Evolutionary conservation across 2,888 invertebrate genomes (phyloP).

Genomic region (Acronicta leporina): DNA sequence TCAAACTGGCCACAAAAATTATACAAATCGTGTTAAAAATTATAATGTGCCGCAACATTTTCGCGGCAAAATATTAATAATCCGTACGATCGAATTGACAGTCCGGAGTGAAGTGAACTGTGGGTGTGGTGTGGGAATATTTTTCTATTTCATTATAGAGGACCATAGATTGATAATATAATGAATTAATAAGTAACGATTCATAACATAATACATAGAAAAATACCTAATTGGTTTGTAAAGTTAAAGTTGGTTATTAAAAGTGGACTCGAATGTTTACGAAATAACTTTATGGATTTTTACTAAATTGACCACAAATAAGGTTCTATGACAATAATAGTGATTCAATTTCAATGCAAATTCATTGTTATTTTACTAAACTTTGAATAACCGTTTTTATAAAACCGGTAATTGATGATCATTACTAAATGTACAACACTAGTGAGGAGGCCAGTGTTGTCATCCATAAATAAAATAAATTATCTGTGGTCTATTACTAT

Average conservation of each 20-base stretch:
- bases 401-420: neutral
- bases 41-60: conserved; percentile 56
- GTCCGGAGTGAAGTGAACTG: conserved; percentile 39
- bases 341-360: too few species aligned
- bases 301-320: too few species aligned
- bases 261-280: too few species aligned
- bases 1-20: conserved; percentile 42
- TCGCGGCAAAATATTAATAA: conserved; percentile 29
- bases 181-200: neutral
- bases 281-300: too few species aligned
- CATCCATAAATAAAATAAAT: neutral
- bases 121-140: conserved; percentile 1
- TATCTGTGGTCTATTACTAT: neutral
- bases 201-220: too few species aligned
- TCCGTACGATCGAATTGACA: conserved; percentile 31
- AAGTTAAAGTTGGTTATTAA: too few species aligned
- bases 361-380: too few species aligned
- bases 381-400: too few species aligned
- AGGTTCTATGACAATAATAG: too few species aligned
- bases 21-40: conserved; percentile 37
- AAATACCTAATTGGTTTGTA: too few species aligned
- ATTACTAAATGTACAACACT: conserved; percentile 8
- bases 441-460: neutral
- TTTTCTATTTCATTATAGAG: conserved; percentile 24
- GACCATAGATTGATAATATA: conserved; percentile 28